Conservation (phyloP, 2,888 invertebrate genomes). For the Eutolmus rufibarbis region DNA sequence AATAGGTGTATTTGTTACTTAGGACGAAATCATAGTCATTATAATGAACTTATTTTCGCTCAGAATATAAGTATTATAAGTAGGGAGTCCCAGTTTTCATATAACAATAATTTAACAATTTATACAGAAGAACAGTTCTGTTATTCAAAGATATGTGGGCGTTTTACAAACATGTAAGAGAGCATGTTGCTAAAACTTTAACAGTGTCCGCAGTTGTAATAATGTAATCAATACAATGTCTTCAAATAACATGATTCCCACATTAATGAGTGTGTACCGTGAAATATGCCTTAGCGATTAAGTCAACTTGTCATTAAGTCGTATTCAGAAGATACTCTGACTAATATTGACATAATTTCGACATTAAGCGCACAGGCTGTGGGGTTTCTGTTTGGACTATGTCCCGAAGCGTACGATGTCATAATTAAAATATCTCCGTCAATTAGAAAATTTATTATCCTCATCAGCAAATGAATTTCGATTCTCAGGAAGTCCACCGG, state of each 20-base stretch:
- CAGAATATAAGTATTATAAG: too few species aligned
- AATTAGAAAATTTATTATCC: not conserved
- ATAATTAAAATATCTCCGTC: not conserved
- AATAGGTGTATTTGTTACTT: too few species aligned
- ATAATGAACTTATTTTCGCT: too few species aligned
- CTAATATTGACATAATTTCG: not conserved
- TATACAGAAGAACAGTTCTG: too few species aligned
- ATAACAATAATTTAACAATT: too few species aligned
- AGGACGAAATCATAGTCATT: too few species aligned
- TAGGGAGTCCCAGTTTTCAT: too few species aligned
- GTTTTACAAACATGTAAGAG: not conserved
- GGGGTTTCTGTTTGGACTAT: not conserved
- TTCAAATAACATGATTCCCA: not conserved
- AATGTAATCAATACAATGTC: not conserved
- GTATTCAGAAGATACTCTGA: not conserved
- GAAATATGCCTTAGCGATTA: not conserved
- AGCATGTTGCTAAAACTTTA: too few species aligned
- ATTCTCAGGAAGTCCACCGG: not conserved
- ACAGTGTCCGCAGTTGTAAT: not conserved
- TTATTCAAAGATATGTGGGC: too few species aligned
- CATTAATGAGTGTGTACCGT: not conserved
- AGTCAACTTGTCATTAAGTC: not conserved
- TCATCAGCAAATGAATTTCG: not conserved
- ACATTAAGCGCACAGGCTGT: not conserved
- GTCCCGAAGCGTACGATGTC: not conserved